A percentile compares a stretch with the other conserved stretches of the same genome.
Conservation (phyloP, 2,113 vertebrate species). For the Notarius lentiginosus region DNA sequence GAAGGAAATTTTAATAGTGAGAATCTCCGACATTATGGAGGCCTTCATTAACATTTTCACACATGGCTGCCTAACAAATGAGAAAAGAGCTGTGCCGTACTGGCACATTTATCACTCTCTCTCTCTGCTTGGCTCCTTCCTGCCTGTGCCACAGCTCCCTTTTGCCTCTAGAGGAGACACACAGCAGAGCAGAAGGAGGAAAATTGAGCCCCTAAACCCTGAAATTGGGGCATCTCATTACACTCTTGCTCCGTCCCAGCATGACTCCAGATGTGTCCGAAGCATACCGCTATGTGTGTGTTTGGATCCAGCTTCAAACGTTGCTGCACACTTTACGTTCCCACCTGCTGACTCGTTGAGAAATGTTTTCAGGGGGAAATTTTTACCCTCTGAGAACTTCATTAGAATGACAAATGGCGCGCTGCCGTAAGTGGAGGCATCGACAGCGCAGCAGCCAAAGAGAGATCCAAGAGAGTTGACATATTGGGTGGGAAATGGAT, state of each 20-base stretch:
- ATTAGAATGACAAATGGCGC: conserved; percentile 79
- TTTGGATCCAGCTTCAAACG: conserved; percentile 61
- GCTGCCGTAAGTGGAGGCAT: conserved; percentile 73
- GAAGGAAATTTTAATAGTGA: conserved; percentile 85
- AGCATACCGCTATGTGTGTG: neutral
- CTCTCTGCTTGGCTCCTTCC: conserved; percentile 34
- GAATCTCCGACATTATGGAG: conserved; percentile 86
- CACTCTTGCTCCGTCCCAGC: neutral
- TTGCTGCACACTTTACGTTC: conserved; percentile 69
- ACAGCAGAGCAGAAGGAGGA: neutral
- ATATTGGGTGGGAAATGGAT: conserved; percentile 72
- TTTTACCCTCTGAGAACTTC: conserved; percentile 74
- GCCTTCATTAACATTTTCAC: conserved; percentile 99
- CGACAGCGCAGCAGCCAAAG: conserved; percentile 71
- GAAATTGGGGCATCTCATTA: neutral
- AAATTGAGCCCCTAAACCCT: conserved; percentile 6
- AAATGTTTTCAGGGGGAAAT: conserved; percentile 72
- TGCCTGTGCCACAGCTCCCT: conserved; percentile 21
- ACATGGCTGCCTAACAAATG: conserved; percentile 92
- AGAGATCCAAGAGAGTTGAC: conserved; percentile 72
- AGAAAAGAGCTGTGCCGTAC: conserved; percentile 84
- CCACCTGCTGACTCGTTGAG: conserved; percentile 73
- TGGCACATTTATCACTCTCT: conserved; percentile 75
- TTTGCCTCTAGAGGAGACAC: conserved; percentile 29
- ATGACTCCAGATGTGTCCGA: neutral